These are phyloP conservation scores for Altica lythri DNA, from an alignment of 2,888 invertebrate species.

Conservation along the genomic window DNA sequence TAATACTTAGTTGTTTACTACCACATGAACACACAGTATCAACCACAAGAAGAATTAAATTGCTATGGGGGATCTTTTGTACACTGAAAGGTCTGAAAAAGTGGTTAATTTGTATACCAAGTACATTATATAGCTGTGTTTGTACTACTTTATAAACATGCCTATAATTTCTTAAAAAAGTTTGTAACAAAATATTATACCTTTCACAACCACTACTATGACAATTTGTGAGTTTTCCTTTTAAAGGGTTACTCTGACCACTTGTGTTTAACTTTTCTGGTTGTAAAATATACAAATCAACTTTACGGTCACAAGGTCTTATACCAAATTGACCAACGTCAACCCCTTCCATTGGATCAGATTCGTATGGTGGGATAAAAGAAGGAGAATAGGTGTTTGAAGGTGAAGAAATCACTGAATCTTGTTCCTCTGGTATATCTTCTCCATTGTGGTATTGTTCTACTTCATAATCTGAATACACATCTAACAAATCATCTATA, in stretches of 20 bases:
- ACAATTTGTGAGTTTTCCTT: conserved; percentile 87
- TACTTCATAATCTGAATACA: conserved; percentile 40
- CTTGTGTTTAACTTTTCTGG: conserved; percentile 78
- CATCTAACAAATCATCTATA: conserved; percentile 35
- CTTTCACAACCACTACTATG: conserved; percentile 87
- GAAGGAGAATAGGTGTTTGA: conserved; percentile 57
- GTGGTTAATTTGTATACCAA: too few relatives aligned
- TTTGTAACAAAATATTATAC: too few relatives aligned
- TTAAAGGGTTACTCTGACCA: conserved; percentile 80
- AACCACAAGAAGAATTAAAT: conserved; percentile 84
- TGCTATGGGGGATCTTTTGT: conserved; percentile 88
- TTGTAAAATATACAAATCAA: conserved; percentile 84
- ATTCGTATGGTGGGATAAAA: conserved; percentile 53
- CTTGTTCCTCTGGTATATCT: conserved; percentile 49
- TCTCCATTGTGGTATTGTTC: conserved; percentile 44
- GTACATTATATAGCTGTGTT: too few relatives aligned
- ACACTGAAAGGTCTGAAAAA: conserved; percentile 85
- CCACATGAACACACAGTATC: conserved; percentile 89
- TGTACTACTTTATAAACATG: too few relatives aligned
- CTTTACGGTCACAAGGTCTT: conserved; percentile 84
- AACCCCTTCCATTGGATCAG: conserved; percentile 55
- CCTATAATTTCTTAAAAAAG: too few relatives aligned
- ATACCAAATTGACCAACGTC: conserved; percentile 61
- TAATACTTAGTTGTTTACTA: conserved; percentile 82
- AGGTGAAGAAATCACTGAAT: conserved; percentile 53